phyloP scores from a whole-genome alignment of 2,113 vertebrate genomes.

The Zapornia atra region DNA sequence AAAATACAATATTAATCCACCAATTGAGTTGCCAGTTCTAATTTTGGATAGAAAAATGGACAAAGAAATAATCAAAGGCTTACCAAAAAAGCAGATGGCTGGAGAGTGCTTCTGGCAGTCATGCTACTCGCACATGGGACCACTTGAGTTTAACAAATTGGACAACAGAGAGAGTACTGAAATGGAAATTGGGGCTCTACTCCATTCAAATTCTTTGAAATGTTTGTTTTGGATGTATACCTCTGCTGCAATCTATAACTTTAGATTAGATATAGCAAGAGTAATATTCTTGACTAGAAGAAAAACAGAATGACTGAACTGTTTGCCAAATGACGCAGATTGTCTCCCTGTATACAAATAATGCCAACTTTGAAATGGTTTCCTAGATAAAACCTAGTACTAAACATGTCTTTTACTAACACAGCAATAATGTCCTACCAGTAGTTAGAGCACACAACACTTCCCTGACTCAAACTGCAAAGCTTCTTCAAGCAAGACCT shows the following conservation, averaged over 20 bases:
- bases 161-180: conserved; percentile 52
- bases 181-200: conserved; percentile 63
- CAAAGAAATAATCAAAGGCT: conserved; percentile 55
- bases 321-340: conserved; percentile 27
- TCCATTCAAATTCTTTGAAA: conserved; percentile 48
- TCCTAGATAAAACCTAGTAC: conserved; percentile 17
- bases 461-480: neutral
- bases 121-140: conserved; percentile 44
- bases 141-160: conserved; percentile 65
- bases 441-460: neutral
- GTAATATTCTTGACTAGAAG: conserved; percentile 48
- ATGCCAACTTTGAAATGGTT: neutral
- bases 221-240: conserved; percentile 68
- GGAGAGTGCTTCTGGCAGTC: conserved; percentile 55
- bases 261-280: conserved; percentile 64
- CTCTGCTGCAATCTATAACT: conserved; percentile 53
- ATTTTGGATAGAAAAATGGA: conserved; percentile 54
- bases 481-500: neutral
- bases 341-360: conserved; percentile 48
- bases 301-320: conserved; percentile 26
- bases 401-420: neutral
- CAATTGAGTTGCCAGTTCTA: conserved; percentile 45
- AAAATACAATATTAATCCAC: conserved; percentile 35
- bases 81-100: conserved; percentile 68
- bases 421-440: neutral